phyloP scores from a whole-genome alignment of 2,888 invertebrate genomes.

The Agriotes lineatus region DNA sequence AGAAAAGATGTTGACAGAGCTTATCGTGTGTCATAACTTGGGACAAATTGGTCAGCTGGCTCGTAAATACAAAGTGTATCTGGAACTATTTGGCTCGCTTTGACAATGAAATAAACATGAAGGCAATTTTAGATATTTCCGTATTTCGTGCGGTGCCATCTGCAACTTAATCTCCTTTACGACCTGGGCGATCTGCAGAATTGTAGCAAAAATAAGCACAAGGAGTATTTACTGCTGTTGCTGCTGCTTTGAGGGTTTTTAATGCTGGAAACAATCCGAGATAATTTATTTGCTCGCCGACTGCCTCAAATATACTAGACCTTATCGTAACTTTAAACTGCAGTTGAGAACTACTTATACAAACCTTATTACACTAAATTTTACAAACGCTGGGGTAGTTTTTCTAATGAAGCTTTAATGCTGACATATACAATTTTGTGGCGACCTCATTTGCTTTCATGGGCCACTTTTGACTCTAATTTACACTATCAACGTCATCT shows the following conservation, averaged over 20 bases:
- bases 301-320: not conserved
- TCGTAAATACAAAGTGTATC: constrained; percentile 14
- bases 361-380: too few species aligned
- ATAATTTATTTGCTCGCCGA: not conserved
- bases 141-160: constrained; percentile 9
- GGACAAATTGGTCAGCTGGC: constrained; percentile 11
- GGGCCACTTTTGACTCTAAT: too few species aligned
- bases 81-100: constrained; percentile 20
- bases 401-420: too few species aligned
- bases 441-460: too few species aligned
- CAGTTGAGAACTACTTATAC: not conserved
- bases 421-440: too few species aligned
- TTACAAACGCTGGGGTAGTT: too few species aligned
- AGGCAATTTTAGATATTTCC: constrained; percentile 23
- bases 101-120: constrained; percentile 25
- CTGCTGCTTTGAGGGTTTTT: not conserved
- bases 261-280: constrained; percentile 4
- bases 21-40: constrained; percentile 12
- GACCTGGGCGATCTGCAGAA: constrained; percentile 17
- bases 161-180: constrained; percentile 23
- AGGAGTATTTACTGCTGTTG: constrained; percentile 2
- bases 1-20: constrained; percentile 9
- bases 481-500: too few species aligned
- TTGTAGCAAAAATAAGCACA: constrained; percentile 18
- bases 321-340: not conserved